Evolutionary conservation across 2,888 invertebrate species (phyloP), one percentile per base, ranked within the genome.

Genomic region (Agrochola macilenta): DNA sequence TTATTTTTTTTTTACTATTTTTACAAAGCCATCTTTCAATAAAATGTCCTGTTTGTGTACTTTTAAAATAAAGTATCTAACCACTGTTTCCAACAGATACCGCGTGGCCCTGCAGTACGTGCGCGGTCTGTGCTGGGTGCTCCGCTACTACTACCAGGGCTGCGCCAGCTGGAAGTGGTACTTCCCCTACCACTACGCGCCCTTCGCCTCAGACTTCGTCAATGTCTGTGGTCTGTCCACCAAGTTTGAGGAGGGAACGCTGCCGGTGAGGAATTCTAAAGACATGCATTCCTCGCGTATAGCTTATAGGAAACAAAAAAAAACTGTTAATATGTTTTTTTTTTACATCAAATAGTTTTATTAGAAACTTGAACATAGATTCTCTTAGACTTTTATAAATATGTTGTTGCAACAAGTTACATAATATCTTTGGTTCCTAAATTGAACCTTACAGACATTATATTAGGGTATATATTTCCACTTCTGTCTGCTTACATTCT

Each of bases 81-180:
- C 52, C 7, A 52, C 8, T 7, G 7, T 20, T 3, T 2, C 11
- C 8, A 0, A 2, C 87, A 97, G 98, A 88, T 98, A 98, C 93
- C 98, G 98, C 89, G 99, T 99, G 61, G 99, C 99, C 5, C 97
- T 98, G 69, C 99, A 99, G 92, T 99, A 99, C 96, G 99, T 99
- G 5, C 97, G 98, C 72, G 99, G 99, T 0, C 97, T 99, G 70
- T 99, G 99, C 95, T 99, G 99, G 99, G 99, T 99, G 76, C 97
- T 99, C 49, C 98, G 98, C 88, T 99, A 99, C 96, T 99, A 99
- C 96, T 99, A 99, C 96, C 99, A 99, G 97, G 99, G 99, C 73
- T 99, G 99, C 96, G 99, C 99, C 57, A 99, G 99, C 30, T 99
- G 99, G 99, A 99, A 99, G 96, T 99, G 99, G 99, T 99, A 99